phyloP scores from a whole-genome alignment of 1,140 invertebrate genomes.

The Paraescarpia echinospica region DNA sequence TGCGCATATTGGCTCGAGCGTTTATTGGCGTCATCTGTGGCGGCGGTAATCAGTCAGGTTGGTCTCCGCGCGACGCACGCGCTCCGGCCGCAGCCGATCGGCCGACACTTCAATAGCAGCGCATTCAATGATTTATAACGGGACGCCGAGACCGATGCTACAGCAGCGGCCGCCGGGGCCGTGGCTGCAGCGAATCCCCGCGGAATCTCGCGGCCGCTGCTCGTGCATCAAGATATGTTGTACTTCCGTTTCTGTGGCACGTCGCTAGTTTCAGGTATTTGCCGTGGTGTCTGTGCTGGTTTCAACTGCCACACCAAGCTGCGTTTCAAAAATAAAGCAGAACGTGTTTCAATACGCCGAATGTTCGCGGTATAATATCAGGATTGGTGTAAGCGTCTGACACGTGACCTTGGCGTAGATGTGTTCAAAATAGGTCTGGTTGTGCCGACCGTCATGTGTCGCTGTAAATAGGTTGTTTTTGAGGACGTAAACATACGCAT shows the following conservation, averaged over 20 bases:
- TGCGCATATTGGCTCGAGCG: conserved; percentile 3
- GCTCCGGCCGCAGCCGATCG: not conserved
- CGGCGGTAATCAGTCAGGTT: not conserved
- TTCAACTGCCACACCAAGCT: not conserved
- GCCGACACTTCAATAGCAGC: not conserved
- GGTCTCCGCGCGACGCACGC: not conserved
- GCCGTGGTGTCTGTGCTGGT: not conserved
- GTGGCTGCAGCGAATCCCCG: not conserved
- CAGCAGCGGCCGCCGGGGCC: too few species aligned
- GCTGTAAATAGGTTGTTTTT: not conserved
- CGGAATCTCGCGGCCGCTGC: not conserved
- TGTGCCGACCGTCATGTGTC: not conserved
- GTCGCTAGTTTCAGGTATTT: not conserved
- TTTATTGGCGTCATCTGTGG: not conserved
- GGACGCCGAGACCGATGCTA: not conserved
- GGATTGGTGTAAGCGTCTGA: not conserved
- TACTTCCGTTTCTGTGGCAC: not conserved
- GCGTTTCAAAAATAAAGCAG: not conserved
- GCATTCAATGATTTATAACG: conserved; percentile 6
- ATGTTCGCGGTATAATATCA: not conserved
- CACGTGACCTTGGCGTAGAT: not conserved
- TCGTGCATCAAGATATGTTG: not conserved
- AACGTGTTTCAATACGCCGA: not conserved
- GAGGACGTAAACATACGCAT: not conserved
- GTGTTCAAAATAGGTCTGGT: not conserved